Base-by-base conservation (phyloP, 2,113 vertebrate genomes). In the Tragelaphus strepsiceros region DNA sequence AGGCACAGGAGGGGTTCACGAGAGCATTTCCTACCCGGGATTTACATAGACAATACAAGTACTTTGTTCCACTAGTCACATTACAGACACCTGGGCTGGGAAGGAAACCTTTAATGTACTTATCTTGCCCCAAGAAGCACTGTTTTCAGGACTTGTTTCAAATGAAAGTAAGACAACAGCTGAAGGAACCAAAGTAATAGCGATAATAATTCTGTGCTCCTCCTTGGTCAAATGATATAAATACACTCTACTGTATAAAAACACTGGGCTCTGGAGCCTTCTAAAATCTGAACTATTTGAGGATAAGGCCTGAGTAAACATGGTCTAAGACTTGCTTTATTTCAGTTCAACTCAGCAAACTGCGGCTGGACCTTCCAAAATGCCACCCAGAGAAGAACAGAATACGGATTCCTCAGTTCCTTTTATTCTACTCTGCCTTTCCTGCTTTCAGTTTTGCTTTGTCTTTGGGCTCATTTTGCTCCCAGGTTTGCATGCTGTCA, bases 241-340 rank as follows among this genome's bases (percentile, higher is more conserved):
- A 96, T 35, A 88, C 28, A 77, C 35, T 26, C 94, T 3, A 39
- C 12, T 91, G 88, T 91, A 91, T 32, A 77, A 92, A 97, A 97
- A 91, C 91, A 86, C 30, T 46, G n/a, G 83, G 53, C 30, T 80
- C 92, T 96, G 84, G n/a, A 96, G 87, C 84, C 87, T 84, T 56
- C 84, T 96, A 88, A 92, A 96, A 88, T 84, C 90, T 90, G 87
- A 96, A 92, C 83, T 93, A 88, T 87, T 64, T 84, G 62, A 88
- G 71, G 59, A 88, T 49, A 90, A 94, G 46, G 24, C 71, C 62
- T 84, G 64, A 81, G 46, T n/a, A 96, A 95, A 96, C 90, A 96
- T 0, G 1, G 21, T 39, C 71, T 81, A 7, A 15, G 83, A n/a
- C 56, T 91, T 85, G 39, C 51, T 93, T 77, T 92, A 53, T 59